A percentile compares a stretch with the other conserved stretches of the same genome.
Conservation (phyloP, 1,140 invertebrate genomes). For the Hyphantria cunea region DNA sequence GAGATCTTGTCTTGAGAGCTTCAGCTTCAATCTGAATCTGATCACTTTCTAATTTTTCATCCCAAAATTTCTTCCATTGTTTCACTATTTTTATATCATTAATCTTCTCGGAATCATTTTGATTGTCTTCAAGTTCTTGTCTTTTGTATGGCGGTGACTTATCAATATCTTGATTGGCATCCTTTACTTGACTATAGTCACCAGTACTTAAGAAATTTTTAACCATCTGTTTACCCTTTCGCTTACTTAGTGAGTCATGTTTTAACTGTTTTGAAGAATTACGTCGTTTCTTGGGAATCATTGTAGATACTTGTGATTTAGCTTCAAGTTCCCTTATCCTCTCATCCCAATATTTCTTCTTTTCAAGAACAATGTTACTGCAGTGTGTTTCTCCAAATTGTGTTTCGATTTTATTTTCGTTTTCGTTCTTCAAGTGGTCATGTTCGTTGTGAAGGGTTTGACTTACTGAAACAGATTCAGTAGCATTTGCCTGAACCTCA, state of each 20-base stretch:
- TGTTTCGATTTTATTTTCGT: constrained; percentile 38
- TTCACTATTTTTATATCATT: constrained; percentile 55
- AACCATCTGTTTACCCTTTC: constrained; percentile 71
- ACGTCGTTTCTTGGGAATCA: constrained; percentile 57
- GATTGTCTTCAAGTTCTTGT: constrained; percentile 1
- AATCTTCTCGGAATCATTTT: constrained; percentile 14
- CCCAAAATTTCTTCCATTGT: constrained; percentile 76
- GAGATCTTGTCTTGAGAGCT: constrained; percentile 15
- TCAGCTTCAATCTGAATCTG: constrained; percentile 39
- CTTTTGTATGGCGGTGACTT: constrained; percentile 34
- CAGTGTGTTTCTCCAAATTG: constrained; percentile 58
- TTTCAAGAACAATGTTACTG: constrained; percentile 75
- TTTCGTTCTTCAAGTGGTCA: constrained; percentile 3
- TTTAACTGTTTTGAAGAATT: constrained; percentile 58
- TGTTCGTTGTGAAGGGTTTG: constrained; percentile 61
- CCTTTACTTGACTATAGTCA: constrained; percentile 38
- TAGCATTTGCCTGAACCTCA: constrained; percentile 78
- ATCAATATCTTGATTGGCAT: constrained; percentile 20
- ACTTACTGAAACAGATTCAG: constrained; percentile 81
- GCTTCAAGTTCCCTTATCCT: constrained; percentile 73
- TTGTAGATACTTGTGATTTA: constrained; percentile 63
- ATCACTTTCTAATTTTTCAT: constrained; percentile 56
- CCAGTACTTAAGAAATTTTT: constrained; percentile 64
- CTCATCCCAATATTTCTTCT: constrained; percentile 80
- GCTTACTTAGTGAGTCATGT: constrained; percentile 75